Evolutionary conservation across 2,113 vertebrate species (phyloP).

Genomic region (Trematocara variabile): DNA sequence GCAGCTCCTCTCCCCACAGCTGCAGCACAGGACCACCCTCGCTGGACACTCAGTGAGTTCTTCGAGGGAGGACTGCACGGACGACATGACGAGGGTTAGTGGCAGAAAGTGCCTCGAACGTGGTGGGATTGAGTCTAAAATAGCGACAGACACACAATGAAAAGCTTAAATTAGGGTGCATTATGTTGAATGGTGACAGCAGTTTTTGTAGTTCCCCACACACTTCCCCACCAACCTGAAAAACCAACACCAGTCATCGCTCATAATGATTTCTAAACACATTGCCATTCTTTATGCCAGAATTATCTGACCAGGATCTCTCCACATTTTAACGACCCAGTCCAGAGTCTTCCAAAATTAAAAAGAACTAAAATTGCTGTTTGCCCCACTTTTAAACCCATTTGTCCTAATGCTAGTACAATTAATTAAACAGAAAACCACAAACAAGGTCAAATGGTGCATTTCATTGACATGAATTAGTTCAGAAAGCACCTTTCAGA

Average conservation of each 20-base stretch:
- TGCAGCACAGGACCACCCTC: constrained; percentile 85
- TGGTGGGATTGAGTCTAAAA: not conserved
- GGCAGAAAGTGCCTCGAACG: not conserved
- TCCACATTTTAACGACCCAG: not conserved
- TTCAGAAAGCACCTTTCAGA: not conserved
- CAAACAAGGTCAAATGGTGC: not conserved
- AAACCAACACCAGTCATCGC: not conserved
- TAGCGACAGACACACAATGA: not conserved
- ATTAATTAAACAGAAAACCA: not conserved
- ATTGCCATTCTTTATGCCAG: not conserved
- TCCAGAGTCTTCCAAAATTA: not conserved
- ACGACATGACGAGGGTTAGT: constrained; percentile 80
- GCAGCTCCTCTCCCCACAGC: constrained; percentile 95
- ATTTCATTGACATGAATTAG: not conserved
- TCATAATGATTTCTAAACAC: not conserved
- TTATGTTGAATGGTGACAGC: not conserved
- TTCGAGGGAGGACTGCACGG: constrained; percentile 83
- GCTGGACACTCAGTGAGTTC: constrained; percentile 81
- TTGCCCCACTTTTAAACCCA: not conserved
- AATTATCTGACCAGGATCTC: not conserved
- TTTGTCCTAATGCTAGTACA: not conserved
- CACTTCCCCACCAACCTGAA: not conserved
- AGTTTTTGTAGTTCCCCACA: not conserved
- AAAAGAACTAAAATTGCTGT: not conserved
- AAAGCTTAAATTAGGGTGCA: not conserved